phyloP scores from a whole-genome alignment of 2,797 vertebrate species.

The Rhinogobio ventralis region DNA sequence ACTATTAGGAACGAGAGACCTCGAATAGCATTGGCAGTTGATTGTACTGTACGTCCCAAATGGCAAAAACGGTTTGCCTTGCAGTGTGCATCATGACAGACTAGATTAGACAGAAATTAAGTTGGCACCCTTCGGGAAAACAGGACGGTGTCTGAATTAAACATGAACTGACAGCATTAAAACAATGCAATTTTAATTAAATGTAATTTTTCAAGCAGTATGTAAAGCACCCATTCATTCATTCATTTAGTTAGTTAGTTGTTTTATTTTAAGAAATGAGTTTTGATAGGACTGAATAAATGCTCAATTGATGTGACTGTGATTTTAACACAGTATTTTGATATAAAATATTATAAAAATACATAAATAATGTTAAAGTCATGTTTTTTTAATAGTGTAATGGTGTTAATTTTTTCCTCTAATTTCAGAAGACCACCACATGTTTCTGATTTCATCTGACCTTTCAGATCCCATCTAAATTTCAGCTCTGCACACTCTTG shows the following conservation, averaged over 20 bases:
- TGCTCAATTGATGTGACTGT: not conserved
- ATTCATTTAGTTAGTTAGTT: not conserved
- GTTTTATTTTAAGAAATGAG: not conserved
- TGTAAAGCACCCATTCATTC: no score
- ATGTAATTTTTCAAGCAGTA: no score
- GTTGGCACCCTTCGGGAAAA: not conserved
- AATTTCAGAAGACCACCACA: no score
- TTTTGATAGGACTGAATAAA: not conserved
- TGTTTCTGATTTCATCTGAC: no score
- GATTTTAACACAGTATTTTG: not conserved
- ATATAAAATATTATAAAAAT: not conserved
- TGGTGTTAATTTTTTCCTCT: no score
- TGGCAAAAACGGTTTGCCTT: not conserved
- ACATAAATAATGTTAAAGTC: no score
- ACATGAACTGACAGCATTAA: not conserved
- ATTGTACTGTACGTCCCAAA: not conserved
- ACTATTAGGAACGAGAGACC: not conserved
- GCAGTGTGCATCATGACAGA: not conserved
- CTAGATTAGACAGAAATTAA: constrained; percentile 11
- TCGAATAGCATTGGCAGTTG: not conserved
- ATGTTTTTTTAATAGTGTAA: no score
- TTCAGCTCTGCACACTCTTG: no score
- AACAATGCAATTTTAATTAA: not conserved
- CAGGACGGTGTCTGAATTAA: not conserved
- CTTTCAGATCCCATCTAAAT: not conserved